Conservation (phyloP, 2,113 vertebrate genomes). For the Grallaria varia region DNA sequence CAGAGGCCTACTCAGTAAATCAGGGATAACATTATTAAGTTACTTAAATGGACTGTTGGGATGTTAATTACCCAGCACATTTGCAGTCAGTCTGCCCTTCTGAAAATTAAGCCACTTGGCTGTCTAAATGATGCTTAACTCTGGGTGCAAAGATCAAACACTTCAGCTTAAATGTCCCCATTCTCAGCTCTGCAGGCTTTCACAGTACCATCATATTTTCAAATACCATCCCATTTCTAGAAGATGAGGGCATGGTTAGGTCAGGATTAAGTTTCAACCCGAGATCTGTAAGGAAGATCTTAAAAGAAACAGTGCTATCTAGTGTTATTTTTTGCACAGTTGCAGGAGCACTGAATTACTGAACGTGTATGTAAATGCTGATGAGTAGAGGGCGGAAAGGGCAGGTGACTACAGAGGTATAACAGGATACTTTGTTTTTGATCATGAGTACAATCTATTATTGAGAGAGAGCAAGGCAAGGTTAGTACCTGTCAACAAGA, state of each 20-base stretch:
- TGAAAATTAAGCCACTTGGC: constrained; percentile 43
- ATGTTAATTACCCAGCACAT: constrained; percentile 40
- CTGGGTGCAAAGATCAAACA: constrained; percentile 41
- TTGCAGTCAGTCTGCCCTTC: not conserved
- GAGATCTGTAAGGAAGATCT: not conserved
- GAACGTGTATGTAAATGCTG: not conserved
- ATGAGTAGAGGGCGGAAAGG: not conserved
- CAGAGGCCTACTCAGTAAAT: constrained; percentile 23
- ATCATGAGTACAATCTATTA: not conserved
- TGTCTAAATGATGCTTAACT: constrained; percentile 50
- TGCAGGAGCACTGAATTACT: not conserved
- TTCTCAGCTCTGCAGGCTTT: not conserved
- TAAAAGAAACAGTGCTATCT: constrained; percentile 15
- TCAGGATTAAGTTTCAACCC: constrained; percentile 42
- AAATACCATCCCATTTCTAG: not conserved
- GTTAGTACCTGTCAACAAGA: constrained; percentile 45
- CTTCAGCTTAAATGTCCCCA: not conserved
- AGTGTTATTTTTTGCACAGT: not conserved
- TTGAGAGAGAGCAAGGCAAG: not conserved
- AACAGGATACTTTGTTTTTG: not conserved
- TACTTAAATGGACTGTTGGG: constrained; percentile 35
- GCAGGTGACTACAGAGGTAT: not conserved
- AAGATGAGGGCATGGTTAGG: constrained; percentile 25
- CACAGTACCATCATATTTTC: not conserved
- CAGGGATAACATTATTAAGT: constrained; percentile 47